Evolutionary conservation across 2,888 invertebrate species (phyloP), one percentile per base, ranked within the genome.

Genomic region (Branchellion lobata): DNA sequence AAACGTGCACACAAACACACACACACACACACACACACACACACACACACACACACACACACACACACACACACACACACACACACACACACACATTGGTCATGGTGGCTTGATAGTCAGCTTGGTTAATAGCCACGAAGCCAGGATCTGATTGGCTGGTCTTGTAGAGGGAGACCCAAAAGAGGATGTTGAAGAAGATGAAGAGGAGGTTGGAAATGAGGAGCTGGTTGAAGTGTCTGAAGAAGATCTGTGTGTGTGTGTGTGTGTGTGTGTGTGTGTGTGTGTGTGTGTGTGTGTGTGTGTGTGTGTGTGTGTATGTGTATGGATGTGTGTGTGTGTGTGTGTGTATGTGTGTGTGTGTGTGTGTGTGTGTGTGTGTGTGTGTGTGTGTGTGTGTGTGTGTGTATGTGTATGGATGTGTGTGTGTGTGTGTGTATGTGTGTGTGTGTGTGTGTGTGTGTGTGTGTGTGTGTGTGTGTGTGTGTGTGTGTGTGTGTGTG

Each of bases 91-190:
- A 29, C 81, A 87, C 87, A 85, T 87, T 86, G 86, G 94, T 92
- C 81, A 96, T 95, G 29, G 94, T 94, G 83, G 93, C 90, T 85
- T 94, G 93, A 86, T 96, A 96, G 1, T 93, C 93, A 84, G 95
- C 94, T 0, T 94, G 93, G 86, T 95, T 94, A 85, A 93, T 91
- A 0, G 94, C 93, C 80, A 95, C 92, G 85, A 93, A 95, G 24
- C 95, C 95, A 0, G 95, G 95, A 88, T 95, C 94, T 78, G 92
- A 91, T 27, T 94, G 91, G 85, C 94, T 95, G 2, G 95, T 94
- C 73, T 94, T 92, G 79, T 94, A 91, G 92, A 95, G 94, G 84
- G 94, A 93, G 14, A 95, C 89, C 95, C 95, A 95, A 95, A 96
- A 95, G 14, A 94, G 91, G 61, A 18, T n/a, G 87, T 95, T 95